These are phyloP conservation scores for Atta cephalotes DNA, from an alignment of 1,140 invertebrate species.

Conservation along the genomic window DNA sequence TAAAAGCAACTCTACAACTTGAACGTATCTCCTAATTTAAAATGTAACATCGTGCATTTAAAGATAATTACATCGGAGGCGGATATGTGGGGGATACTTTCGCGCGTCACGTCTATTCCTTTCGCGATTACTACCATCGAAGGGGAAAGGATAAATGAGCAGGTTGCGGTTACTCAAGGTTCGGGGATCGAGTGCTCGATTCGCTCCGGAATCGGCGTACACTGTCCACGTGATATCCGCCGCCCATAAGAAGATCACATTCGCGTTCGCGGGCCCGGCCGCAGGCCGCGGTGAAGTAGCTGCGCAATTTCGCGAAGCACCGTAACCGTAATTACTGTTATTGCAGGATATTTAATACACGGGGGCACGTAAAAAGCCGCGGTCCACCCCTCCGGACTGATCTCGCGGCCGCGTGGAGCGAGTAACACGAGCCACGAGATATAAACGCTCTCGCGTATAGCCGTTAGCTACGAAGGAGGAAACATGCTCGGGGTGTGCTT, in stretches of 20 bases:
- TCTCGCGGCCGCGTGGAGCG: conserved; percentile 30
- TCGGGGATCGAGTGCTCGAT: neutral
- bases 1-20: neutral
- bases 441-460: conserved; percentile 41
- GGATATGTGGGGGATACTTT: neutral
- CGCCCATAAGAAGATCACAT: conserved; percentile 39
- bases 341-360: conserved; percentile 64
- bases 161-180: neutral
- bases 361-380: conserved; percentile 28
- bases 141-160: conserved; percentile 4
- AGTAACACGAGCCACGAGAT: conserved; percentile 44
- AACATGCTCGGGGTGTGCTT: conserved; percentile 74
- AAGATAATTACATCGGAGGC: neutral
- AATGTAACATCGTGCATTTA: conserved; percentile 21
- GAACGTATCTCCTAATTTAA: conserved; percentile 13
- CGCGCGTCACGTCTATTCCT: neutral
- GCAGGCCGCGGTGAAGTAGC: conserved; percentile 33
- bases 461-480: conserved; percentile 50
- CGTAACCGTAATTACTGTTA: conserved; percentile 63
- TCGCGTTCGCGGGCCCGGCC: conserved; percentile 38
- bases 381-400: conserved; percentile 47
- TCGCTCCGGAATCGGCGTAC: conserved; percentile 28
- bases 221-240: conserved; percentile 34
- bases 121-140: neutral
- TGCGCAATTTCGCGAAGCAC: conserved; percentile 54